These are phyloP conservation scores for Myzus persicae DNA, from an alignment of 1,140 invertebrate species.

Conservation along the genomic window DNA sequence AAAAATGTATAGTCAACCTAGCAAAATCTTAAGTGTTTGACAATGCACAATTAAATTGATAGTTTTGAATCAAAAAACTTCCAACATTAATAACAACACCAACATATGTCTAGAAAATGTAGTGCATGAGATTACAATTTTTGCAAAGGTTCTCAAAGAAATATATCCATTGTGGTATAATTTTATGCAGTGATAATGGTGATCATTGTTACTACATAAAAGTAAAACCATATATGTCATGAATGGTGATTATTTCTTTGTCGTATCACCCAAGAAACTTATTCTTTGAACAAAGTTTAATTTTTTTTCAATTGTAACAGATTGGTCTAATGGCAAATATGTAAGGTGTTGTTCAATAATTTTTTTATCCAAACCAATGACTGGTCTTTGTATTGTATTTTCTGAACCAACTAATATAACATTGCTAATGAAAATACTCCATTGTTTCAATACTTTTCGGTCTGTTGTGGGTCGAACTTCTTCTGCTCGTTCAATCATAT, in stretches of 20 bases:
- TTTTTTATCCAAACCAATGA: conserved; percentile 53
- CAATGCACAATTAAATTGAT: not conserved
- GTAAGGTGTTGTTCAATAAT: conserved; percentile 32
- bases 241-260: not conserved
- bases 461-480: conserved; percentile 30
- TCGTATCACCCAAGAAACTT: conserved; percentile 35
- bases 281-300: conserved; percentile 13
- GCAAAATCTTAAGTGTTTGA: not conserved
- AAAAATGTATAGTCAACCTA: not conserved
- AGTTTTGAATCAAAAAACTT: not conserved
- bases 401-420: conserved; percentile 32
- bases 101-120: not conserved
- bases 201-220: not conserved
- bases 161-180: not conserved
- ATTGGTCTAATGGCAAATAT: conserved; percentile 20
- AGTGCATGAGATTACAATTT: not conserved
- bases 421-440: conserved; percentile 39
- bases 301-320: conserved; percentile 5
- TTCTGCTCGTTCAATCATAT: conserved; percentile 60
- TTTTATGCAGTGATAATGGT: not conserved
- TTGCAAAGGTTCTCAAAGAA: not conserved
- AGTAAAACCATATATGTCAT: not conserved
- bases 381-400: conserved; percentile 42
- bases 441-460: conserved; percentile 40
- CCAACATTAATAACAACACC: not conserved